A percentile compares a stretch with the other conserved stretches of the same genome.
Conservation (phyloP, 1,140 invertebrate species). For the Micrasema minimum region DNA sequence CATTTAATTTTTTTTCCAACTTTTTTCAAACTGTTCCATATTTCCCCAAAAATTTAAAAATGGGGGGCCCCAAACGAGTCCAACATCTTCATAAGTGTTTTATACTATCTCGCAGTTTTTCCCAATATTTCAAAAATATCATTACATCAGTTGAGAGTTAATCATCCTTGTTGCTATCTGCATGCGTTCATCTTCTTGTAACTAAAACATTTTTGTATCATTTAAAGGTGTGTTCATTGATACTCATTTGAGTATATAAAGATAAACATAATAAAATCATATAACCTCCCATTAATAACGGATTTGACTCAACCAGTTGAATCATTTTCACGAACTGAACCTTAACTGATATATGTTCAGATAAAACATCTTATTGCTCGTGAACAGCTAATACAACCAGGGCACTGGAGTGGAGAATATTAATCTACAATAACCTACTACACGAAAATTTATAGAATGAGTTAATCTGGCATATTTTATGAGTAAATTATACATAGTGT, state of each 20-base stretch:
- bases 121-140: constrained; percentile 97
- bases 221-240: too few relatives aligned
- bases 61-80: constrained; percentile 89
- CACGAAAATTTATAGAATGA: too few relatives aligned
- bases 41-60: too few relatives aligned
- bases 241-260: too few relatives aligned
- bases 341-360: constrained; percentile 74
- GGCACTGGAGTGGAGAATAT: constrained; percentile 71
- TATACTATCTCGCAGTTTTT: constrained; percentile 87
- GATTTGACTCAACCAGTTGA: constrained; percentile 89
- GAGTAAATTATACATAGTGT: constrained; percentile 91
- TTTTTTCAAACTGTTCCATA: too few relatives aligned
- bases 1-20: too few relatives aligned
- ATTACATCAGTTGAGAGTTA: constrained; percentile 89
- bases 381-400: constrained; percentile 94
- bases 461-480: too few relatives aligned
- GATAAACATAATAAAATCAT: constrained; percentile 8
- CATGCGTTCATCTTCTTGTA: constrained; percentile 59
- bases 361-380: constrained; percentile 87
- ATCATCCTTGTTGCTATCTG: constrained; percentile 88
- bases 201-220: too few relatives aligned
- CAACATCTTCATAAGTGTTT: constrained; percentile 94
- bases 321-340: constrained; percentile 79
- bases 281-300: constrained; percentile 95
- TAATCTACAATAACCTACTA: too few relatives aligned